A percentile compares a stretch with the other conserved stretches of the same genome.
These are phyloP conservation scores for Chalcosyrphus nemorum DNA, from an alignment of 2,888 invertebrate genomes.

Conservation along the genomic window DNA sequence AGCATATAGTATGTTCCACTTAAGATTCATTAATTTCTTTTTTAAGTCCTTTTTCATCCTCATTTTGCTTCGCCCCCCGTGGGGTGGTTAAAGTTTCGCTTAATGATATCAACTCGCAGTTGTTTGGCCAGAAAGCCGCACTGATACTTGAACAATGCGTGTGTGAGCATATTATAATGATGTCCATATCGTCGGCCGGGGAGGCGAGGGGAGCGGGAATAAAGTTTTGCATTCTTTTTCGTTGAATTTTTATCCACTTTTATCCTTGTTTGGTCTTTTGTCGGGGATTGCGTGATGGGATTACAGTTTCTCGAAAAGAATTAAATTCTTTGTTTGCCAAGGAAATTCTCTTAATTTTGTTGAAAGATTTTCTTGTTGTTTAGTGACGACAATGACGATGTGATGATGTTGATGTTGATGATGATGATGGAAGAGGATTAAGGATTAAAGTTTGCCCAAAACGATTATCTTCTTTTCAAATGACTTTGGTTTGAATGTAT, in stretches of 20 bases:
- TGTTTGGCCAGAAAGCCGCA: conserved; percentile 18
- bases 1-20: conserved; percentile 5
- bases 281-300: conserved; percentile 65
- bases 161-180: conserved; percentile 20
- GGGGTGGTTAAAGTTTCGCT: conserved; percentile 15
- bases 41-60: conserved; percentile 47
- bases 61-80: not conserved
- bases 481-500: conserved; percentile 13
- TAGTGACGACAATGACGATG: conserved; percentile 22
- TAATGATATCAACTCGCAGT: conserved; percentile 40
- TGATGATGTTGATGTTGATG: conserved; percentile 21
- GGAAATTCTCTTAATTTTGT: conserved; percentile 49
- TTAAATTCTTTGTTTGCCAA: conserved; percentile 50
- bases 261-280: conserved; percentile 57
- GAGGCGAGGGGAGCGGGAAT: not conserved
- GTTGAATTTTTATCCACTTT: conserved; percentile 52
- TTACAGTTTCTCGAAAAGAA: conserved; percentile 60
- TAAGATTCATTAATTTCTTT: conserved; percentile 56
- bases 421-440: conserved; percentile 35
- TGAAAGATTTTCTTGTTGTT: conserved; percentile 52
- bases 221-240: conserved; percentile 26
- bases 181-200: not conserved
- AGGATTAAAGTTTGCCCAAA: conserved; percentile 48
- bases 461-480: conserved; percentile 47
- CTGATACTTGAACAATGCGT: conserved; percentile 20